Conservation (phyloP, 2,113 vertebrate genomes). For the Xenopus borealis region DNA sequence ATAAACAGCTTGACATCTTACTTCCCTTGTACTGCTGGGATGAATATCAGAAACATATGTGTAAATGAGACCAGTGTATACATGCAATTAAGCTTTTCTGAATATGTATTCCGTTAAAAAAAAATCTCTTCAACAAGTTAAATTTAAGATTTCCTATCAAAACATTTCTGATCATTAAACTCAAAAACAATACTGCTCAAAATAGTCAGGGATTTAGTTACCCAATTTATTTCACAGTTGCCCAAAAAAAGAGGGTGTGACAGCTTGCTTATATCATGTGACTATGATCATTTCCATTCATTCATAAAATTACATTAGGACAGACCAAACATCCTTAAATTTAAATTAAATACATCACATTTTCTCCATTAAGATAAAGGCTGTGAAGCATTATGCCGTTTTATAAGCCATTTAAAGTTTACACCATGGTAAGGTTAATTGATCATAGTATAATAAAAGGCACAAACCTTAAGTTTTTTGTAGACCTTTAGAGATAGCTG, state of each 20-base stretch:
- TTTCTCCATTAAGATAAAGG: too few relatives aligned
- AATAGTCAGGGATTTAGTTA: background rate
- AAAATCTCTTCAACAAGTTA: slow-evolving; percentile 37
- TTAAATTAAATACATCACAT: too few relatives aligned
- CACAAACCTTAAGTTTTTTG: too few relatives aligned
- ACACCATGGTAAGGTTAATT: too few relatives aligned
- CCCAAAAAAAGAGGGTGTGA: background rate
- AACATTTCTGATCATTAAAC: background rate
- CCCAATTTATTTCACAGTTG: slow-evolving; percentile 8
- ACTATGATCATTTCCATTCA: too few relatives aligned
- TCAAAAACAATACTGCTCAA: background rate
- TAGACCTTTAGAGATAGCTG: too few relatives aligned
- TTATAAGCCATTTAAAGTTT: too few relatives aligned
- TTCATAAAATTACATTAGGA: too few relatives aligned
- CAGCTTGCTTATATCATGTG: background rate
- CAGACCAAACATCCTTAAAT: too few relatives aligned
- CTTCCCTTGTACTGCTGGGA: slow-evolving; percentile 60
- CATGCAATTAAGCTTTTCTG: slow-evolving; percentile 49
- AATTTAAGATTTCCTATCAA: slow-evolving; percentile 1
- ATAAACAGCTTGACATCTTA: slow-evolving; percentile 67
- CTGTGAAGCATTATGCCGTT: too few relatives aligned
- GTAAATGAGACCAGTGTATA: slow-evolving; percentile 53
- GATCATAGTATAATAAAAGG: too few relatives aligned
- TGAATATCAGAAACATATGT: slow-evolving; percentile 59
- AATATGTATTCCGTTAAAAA: too few relatives aligned